Evolutionary conservation across 2,888 invertebrate genomes (phyloP).

Genomic region (Pomacea canaliculata): DNA sequence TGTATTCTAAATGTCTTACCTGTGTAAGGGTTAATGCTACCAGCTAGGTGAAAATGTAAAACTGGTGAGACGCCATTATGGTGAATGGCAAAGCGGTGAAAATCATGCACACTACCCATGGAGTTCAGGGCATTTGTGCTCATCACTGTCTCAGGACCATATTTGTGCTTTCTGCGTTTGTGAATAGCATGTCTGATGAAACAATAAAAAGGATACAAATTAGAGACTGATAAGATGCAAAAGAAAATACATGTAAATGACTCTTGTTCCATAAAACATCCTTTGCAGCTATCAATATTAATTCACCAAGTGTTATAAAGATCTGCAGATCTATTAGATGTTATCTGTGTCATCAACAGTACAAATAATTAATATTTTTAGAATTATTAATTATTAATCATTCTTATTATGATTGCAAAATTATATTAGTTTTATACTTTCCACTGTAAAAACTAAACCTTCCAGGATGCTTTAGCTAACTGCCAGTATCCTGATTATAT

Average conservation of each 20-base stretch:
- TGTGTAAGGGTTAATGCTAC: constrained; percentile 68
- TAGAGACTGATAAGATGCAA: not conserved
- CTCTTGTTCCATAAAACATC: not conserved
- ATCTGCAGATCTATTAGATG: too few relatives aligned
- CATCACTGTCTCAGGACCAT: constrained; percentile 56
- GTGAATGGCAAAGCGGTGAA: constrained; percentile 88
- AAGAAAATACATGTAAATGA: not conserved
- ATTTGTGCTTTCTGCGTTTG: constrained; percentile 55
- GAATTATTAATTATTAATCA: too few relatives aligned
- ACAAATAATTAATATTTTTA: too few relatives aligned
- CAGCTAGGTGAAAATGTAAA: constrained; percentile 96
- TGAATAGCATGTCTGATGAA: constrained; percentile 60
- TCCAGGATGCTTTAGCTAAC: too few relatives aligned
- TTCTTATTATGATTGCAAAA: too few relatives aligned
- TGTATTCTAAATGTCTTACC: constrained; percentile 43
- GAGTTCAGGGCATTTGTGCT: constrained; percentile 50
- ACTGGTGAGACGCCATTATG: constrained; percentile 82
- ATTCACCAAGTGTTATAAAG: too few relatives aligned
- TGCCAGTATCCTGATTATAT: too few relatives aligned
- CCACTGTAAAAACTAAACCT: too few relatives aligned
- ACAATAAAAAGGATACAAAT: not conserved
- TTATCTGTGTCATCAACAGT: too few relatives aligned
- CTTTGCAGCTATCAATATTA: too few relatives aligned
- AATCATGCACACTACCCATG: constrained; percentile 94
- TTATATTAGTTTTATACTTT: too few relatives aligned